Percentiles rank a stretch among this genome's conserved stretches.
Evolutionary conservation across 2,113 vertebrate genomes (phyloP).

Genomic region (Nothobranchius kuhntae): DNA sequence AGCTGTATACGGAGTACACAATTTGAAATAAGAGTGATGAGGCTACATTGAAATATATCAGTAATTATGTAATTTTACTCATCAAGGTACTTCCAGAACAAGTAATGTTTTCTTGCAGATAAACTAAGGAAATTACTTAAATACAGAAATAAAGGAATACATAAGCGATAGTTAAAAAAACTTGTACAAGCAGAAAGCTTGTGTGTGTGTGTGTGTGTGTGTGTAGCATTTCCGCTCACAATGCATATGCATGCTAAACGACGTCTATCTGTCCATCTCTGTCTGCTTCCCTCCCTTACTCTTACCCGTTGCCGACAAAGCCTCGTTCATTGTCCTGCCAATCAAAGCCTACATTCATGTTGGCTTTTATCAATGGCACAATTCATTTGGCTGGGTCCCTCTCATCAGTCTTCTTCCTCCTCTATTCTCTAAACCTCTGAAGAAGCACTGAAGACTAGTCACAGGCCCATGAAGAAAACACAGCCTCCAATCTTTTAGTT

Average conservation of each 20-base stretch:
- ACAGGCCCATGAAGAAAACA: not conserved
- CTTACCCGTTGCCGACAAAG: conserved; percentile 57
- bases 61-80: too few relatives aligned
- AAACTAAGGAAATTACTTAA: too few relatives aligned
- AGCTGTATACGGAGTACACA: too few relatives aligned
- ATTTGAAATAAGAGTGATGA: too few relatives aligned
- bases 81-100: too few relatives aligned
- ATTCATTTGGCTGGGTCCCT: conserved; percentile 54
- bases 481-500: too few relatives aligned
- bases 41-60: too few relatives aligned
- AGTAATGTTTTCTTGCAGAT: too few relatives aligned
- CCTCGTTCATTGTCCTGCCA: conserved; percentile 59
- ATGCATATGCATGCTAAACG: conserved; percentile 36
- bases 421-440: conserved; percentile 22
- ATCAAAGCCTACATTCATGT: conserved; percentile 69
- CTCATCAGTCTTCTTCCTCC: conserved; percentile 35
- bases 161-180: too few relatives aligned
- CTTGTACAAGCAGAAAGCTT: too few relatives aligned
- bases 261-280: conserved; percentile 35
- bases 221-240: not conserved
- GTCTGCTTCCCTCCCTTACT: conserved; percentile 37
- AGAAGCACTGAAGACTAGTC: conserved; percentile 8
- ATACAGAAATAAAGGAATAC: too few relatives aligned
- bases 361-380: conserved; percentile 61
- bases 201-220: not conserved